A percentile compares a stretch with the other conserved stretches of the same genome.
These are phyloP conservation scores for Chaetura pelagica DNA, from an alignment of 2,113 vertebrate genomes.

Conservation along the genomic window DNA sequence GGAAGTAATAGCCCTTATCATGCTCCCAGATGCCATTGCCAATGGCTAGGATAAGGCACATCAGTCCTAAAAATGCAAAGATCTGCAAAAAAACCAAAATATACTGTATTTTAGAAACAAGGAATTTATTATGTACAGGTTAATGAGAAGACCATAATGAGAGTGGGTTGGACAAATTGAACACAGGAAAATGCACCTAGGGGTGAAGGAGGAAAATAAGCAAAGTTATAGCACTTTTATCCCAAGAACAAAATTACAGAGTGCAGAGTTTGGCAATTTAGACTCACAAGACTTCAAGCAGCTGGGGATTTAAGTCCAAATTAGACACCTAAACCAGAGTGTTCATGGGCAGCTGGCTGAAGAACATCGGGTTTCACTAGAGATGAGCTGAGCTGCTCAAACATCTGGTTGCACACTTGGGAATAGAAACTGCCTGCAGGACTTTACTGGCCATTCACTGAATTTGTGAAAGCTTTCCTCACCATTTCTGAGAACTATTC, in stretches of 20 bases:
- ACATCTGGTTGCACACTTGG: not conserved
- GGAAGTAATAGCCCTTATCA: conserved; percentile 83
- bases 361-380: not conserved
- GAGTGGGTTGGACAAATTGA: not conserved
- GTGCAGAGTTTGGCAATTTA: not conserved
- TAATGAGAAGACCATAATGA: not conserved
- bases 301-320: not conserved
- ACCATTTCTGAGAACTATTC: not conserved
- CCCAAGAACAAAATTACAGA: not conserved
- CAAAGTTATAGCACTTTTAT: not conserved
- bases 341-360: not conserved
- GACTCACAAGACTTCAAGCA: not conserved
- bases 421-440: not conserved
- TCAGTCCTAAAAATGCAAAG: conserved; percentile 84
- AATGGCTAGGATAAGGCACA: conserved; percentile 88
- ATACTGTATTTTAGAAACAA: not conserved
- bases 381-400: not conserved
- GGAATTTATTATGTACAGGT: not conserved
- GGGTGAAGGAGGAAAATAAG: not conserved
- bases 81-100: conserved; percentile 76
- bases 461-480: not conserved
- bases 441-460: not conserved
- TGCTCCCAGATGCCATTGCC: conserved; percentile 90
- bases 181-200: not conserved
- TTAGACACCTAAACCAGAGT: not conserved